Conservation (phyloP, 1,140 invertebrate species). For the Hermetia illucens region DNA sequence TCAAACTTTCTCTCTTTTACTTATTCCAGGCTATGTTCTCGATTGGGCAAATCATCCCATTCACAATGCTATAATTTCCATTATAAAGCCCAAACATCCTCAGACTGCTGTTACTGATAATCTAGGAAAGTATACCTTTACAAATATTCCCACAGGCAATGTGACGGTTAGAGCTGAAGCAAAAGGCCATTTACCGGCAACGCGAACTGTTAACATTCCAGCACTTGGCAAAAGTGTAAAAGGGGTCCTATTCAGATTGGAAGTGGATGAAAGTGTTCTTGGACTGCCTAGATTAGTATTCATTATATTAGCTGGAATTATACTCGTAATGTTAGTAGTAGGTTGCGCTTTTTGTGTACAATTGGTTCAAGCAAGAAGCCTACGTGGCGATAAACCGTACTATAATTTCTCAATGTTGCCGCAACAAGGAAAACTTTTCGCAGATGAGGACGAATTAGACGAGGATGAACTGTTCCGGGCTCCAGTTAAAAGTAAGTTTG, state of each 20-base stretch:
- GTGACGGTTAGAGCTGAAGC: constrained; percentile 41
- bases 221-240: constrained; percentile 28
- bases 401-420: constrained; percentile 32
- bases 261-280: constrained; percentile 45
- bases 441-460: constrained; percentile 41
- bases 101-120: constrained; percentile 31
- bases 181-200: constrained; percentile 35
- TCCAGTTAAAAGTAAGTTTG: constrained; percentile 34
- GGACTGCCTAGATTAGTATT: constrained; percentile 60
- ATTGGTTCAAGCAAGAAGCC: constrained; percentile 23
- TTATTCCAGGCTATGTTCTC: constrained; percentile 38
- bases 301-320: constrained; percentile 46
- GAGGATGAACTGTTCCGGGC: constrained; percentile 47
- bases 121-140: constrained; percentile 42
- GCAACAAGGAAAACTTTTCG: constrained; percentile 31
- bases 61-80: constrained; percentile 35
- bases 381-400: constrained; percentile 19
- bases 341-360: constrained; percentile 23
- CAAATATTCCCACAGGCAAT: constrained; percentile 34
- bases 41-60: constrained; percentile 42
- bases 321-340: constrained; percentile 19
- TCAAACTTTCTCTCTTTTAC: constrained; percentile 1
- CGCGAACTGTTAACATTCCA: constrained; percentile 36
- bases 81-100: constrained; percentile 22
- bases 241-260: constrained; percentile 49